Conservation (phyloP, 2,797 vertebrate species). For the Peromyscus attwateri region DNA sequence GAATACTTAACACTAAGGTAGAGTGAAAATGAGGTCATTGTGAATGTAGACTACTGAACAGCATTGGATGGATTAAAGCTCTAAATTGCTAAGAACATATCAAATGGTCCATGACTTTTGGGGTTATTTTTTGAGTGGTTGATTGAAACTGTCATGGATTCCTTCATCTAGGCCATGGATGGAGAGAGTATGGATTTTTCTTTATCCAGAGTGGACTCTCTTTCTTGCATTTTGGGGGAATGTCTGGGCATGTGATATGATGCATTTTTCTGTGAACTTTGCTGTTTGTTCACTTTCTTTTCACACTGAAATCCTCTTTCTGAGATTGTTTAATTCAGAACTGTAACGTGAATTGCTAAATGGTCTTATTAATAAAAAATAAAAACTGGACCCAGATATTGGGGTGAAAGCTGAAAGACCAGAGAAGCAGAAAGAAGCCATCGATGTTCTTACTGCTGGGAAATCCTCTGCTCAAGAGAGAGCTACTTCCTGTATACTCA, state of each 20-base stretch:
- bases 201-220: not conserved
- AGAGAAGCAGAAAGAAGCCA: no score
- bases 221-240: not conserved
- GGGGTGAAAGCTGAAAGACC: no score
- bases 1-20: not conserved
- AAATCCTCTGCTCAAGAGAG: no score
- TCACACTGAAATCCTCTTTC: accelerated
- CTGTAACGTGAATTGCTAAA: no score
- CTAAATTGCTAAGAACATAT: not conserved
- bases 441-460: no score
- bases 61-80: not conserved
- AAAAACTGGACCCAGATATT: no score
- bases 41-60: not conserved
- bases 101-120: not conserved
- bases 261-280: not conserved
- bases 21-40: not conserved
- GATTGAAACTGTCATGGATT: not conserved
- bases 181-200: not conserved
- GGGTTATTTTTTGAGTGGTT: constrained; percentile 4
- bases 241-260: accelerated
- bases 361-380: no score
- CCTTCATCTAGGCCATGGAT: no score
- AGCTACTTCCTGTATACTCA: no score
- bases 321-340: not conserved
- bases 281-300: not conserved